Evolutionary conservation across 2,113 vertebrate genomes (phyloP).

Genomic region (Prunella himalayana): DNA sequence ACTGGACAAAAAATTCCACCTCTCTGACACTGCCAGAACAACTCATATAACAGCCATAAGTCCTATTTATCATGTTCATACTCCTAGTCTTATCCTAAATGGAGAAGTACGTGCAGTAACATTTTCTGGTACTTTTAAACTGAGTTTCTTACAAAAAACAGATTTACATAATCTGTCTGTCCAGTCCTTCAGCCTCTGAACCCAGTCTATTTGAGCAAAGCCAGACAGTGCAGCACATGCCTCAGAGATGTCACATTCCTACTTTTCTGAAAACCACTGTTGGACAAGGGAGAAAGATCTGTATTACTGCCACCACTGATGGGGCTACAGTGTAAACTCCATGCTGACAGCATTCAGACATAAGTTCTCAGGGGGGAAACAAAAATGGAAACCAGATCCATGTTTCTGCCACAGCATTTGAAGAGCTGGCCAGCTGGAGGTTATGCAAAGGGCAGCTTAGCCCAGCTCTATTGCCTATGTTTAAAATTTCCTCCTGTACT

Average conservation of each 20-base stretch:
- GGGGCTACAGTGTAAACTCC: not conserved
- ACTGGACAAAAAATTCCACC: not conserved
- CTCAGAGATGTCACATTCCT: not conserved
- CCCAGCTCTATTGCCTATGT: not conserved
- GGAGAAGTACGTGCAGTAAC: not conserved
- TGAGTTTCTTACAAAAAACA: not conserved
- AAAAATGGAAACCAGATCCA: not conserved
- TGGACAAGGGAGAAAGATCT: not conserved
- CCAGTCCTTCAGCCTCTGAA: not conserved
- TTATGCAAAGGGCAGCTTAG: not conserved
- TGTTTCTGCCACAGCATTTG: not conserved
- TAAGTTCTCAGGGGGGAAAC: not conserved
- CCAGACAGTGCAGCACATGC: not conserved
- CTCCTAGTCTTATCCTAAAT: not conserved
- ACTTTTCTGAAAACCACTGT: not conserved
- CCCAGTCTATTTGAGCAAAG: not conserved
- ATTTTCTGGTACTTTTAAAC: not conserved
- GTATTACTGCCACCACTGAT: not conserved
- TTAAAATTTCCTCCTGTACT: not conserved
- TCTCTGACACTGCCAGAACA: not conserved
- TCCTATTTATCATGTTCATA: not conserved
- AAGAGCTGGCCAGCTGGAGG: not conserved
- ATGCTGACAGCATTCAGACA: not conserved
- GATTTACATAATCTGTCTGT: not conserved
- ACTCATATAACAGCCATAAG: not conserved